Evolutionary conservation across 2,113 vertebrate genomes (phyloP).

Genomic region (Tragelaphus strepsiceros): DNA sequence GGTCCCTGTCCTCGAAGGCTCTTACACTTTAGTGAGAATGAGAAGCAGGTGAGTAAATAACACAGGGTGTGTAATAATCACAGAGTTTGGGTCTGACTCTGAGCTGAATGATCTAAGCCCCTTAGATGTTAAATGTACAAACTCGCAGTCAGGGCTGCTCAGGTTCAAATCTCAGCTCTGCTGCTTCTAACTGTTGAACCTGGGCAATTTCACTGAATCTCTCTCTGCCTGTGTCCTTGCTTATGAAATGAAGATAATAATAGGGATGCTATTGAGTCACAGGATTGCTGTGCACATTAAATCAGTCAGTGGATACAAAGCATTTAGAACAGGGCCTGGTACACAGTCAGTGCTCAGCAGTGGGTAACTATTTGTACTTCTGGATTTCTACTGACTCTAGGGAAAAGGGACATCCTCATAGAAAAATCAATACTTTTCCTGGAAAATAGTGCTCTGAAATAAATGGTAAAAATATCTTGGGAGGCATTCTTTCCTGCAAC

Average conservation of each 20-base stretch:
- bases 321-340: neutral
- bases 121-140: conserved; percentile 23
- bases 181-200: neutral
- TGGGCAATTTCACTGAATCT: neutral
- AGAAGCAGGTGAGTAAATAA: neutral
- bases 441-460: conserved; percentile 53
- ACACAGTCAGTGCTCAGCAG: neutral
- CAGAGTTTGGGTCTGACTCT: neutral
- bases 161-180: conserved; percentile 15
- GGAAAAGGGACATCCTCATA: conserved; percentile 30
- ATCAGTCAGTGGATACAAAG: neutral
- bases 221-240: neutral
- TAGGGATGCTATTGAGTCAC: neutral
- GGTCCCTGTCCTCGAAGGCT: conserved; percentile 55
- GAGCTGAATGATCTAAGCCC: conserved; percentile 32
- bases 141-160: neutral
- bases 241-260: neutral
- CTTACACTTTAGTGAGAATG: conserved; percentile 45
- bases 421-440: conserved; percentile 59
- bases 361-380: conserved; percentile 14
- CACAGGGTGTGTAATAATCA: neutral
- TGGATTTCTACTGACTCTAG: neutral
- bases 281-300: neutral
- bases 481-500: conserved; percentile 47
- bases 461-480: conserved; percentile 56